Conservation (phyloP, 92 coral and sea anemone species). For the Nematostella vectensis region DNA sequence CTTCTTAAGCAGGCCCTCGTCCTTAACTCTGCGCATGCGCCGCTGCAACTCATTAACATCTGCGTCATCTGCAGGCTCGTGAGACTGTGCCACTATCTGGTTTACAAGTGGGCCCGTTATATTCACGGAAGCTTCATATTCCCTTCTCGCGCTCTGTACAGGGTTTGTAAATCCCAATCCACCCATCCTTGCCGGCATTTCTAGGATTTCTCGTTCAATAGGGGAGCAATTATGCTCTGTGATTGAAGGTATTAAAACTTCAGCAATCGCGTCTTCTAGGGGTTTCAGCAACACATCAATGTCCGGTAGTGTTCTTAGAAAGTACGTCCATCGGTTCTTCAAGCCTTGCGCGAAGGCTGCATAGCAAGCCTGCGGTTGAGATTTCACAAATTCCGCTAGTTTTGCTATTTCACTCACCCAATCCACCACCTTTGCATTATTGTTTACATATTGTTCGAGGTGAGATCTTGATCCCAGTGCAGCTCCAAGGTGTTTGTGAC, state of each 20-base stretch:
- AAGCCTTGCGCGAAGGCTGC: slow-evolving; percentile 7
- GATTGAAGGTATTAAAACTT: slow-evolving; percentile 31
- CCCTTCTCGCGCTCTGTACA: background rate
- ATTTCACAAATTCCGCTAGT: slow-evolving; percentile 3
- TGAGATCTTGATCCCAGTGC: slow-evolving; percentile 19
- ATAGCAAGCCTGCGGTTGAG: slow-evolving; percentile 16
- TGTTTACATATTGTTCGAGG: slow-evolving; percentile 15
- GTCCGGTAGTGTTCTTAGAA: slow-evolving; percentile 35
- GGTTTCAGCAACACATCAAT: slow-evolving; percentile 37
- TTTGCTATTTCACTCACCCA: slow-evolving; percentile 2
- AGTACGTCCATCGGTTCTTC: slow-evolving; percentile 9
- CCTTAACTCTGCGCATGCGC: background rate
- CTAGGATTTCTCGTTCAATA: background rate
- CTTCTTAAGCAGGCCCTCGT: background rate
- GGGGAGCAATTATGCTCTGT: slow-evolving; percentile 5
- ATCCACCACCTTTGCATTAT: background rate
- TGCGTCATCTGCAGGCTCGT: slow-evolving; percentile 8
- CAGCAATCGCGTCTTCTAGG: slow-evolving; percentile 31
- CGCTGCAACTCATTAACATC: slow-evolving; percentile 1
- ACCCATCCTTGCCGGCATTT: background rate
- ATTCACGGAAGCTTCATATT: slow-evolving; percentile 1
- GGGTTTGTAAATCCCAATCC: slow-evolving; percentile 7
- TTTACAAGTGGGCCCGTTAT: slow-evolving; percentile 4
- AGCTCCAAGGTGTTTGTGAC: slow-evolving; percentile 27
- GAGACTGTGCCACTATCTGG: slow-evolving; percentile 5